Evolutionary conservation across 2,797 vertebrate genomes (phyloP), one percentile per base, ranked within the genome.

Genomic region (Aulostomus chinensis): DNA sequence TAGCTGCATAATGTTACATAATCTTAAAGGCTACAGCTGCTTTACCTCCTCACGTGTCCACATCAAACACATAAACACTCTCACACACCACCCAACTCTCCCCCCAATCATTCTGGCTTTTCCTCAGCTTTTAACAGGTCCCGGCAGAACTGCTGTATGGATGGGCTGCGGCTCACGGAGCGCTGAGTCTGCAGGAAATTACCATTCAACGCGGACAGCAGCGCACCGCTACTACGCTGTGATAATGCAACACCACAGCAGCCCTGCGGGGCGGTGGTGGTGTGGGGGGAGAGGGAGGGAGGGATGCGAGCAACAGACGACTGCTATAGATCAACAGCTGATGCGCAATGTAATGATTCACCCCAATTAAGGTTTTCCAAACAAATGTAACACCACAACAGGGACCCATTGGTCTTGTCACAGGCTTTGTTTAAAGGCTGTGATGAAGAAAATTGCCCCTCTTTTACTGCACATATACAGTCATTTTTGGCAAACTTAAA

Each of bases 161-260:
- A 70, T 28, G 34, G 35, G 69, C 71, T 67, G 74, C 31, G 11
- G 52, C 77, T 85, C 28, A 10, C 35, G 41, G 47, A 1, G 2
- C 3, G 61, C 59, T 37, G 77, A 76, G 47, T 86, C 80, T 80
- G 83, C 84, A 58, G 55, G 51, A 87, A 86, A 87, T 83, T 80
- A 85, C 74, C 62, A 80, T 84, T 70, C 73, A 68, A 62, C 73
- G 20, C 5, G 57, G 67, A 69, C 73, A 63, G 68, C 52, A 12
- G 28, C 56, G 13, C 53, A 45, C 33, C 16, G 39, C 67, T 58
- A 70, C 76, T 53, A 70, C 28, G 9, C 64, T 55, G 65, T 78
- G 73, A 81, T 83, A 76, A 69, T 67, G 61, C 60, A 64, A 64
- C 56, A 32, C 9, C 61, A 61, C 53, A 32, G 52, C 61, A 37